phyloP scores from a whole-genome alignment of 37 sponge, comb jelly and placozoan species.

The Cladorhizidae sp. region DNA sequence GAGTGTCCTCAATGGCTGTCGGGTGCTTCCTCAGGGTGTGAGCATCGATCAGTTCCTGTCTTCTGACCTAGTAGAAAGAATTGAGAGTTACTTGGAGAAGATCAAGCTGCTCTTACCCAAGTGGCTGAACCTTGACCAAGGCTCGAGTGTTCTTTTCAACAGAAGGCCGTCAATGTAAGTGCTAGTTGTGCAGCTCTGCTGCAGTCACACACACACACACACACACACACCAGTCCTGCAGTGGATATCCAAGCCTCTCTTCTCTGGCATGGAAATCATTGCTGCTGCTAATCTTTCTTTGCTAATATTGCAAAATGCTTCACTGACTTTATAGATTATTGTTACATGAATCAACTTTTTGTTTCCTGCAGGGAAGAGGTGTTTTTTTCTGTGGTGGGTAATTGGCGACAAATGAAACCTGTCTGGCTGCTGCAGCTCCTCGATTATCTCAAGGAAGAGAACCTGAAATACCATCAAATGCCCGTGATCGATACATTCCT shows the following conservation, averaged over 20 bases:
- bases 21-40: constrained; percentile 15
- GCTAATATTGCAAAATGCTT: not conserved
- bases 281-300: not conserved
- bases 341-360: not conserved
- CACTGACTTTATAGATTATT: not conserved
- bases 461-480: not conserved
- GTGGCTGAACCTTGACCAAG: no score
- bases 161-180: no score
- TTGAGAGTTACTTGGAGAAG: constrained; percentile 1
- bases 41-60: constrained; percentile 26
- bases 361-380: constrained; percentile 3
- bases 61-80: not conserved
- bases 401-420: constrained; percentile 62
- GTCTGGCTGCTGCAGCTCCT: constrained; percentile 54
- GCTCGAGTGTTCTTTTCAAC: no score
- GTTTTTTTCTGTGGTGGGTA: constrained; percentile 17
- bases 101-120: no score
- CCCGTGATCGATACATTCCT: constrained; percentile 65
- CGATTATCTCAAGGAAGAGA: constrained; percentile 51
- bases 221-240: no score
- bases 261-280: constrained; percentile 26
- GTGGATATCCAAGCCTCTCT: no score
- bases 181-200: no score
- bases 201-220: no score
- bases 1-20: constrained; percentile 3